A percentile compares a stretch with the other conserved stretches of the same genome.
These are phyloP conservation scores for Plecturocebus donacophilus DNA, from an alignment of 2,113 vertebrate species.

Conservation along the genomic window DNA sequence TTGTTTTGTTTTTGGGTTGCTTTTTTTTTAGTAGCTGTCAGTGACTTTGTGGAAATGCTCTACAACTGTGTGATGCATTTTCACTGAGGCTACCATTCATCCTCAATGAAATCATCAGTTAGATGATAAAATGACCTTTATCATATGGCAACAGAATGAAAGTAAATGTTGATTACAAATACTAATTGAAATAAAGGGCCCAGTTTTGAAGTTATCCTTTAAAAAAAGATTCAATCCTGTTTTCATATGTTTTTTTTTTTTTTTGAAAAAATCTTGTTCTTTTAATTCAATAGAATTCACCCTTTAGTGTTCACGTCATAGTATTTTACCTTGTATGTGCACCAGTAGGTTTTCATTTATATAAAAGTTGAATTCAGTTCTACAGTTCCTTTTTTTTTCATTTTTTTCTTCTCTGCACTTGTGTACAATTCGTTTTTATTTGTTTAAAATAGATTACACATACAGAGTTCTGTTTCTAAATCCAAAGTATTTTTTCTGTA, in stretches of 20 bases:
- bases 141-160: neutral
- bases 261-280: neutral
- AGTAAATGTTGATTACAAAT: neutral
- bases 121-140: neutral
- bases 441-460: neutral
- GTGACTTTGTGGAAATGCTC: neutral
- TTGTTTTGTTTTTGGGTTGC: neutral
- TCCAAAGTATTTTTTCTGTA: neutral
- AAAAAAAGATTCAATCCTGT: neutral
- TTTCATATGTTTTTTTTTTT: too few relatives aligned
- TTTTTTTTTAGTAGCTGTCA: neutral
- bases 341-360: neutral
- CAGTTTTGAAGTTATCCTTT: neutral
- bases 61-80: neutral
- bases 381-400: neutral
- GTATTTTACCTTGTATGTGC: neutral
- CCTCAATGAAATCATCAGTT: neutral
- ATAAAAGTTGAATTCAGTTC: neutral
- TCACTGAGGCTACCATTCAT: neutral
- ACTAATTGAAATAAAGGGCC: neutral
- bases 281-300: neutral
- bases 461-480: neutral
- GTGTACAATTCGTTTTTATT: neutral
- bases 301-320: neutral
- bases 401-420: neutral